Percentiles rank a stretch among this genome's conserved stretches.
Evolutionary conservation across 2,113 vertebrate species (phyloP).

Genomic region (Azemiops feae): DNA sequence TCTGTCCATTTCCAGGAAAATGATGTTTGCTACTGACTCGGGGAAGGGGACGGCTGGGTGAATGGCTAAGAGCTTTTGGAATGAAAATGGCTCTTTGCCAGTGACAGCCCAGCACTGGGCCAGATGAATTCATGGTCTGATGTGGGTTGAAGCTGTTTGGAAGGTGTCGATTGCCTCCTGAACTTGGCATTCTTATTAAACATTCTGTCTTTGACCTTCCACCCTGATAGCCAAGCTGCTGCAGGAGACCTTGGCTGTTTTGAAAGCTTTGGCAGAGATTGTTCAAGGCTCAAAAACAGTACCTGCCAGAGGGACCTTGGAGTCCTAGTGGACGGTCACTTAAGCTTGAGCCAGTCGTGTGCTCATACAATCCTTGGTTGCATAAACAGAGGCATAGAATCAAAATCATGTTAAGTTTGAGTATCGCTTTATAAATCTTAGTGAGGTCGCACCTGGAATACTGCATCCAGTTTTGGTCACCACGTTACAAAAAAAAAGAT

Average conservation of each 20-base stretch:
- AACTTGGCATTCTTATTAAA: neutral
- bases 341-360: no score
- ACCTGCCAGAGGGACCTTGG: no score
- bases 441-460: no score
- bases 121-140: neutral
- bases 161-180: neutral
- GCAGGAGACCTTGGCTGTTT: neutral
- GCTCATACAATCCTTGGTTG: no score
- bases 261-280: neutral
- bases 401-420: no score
- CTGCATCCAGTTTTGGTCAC: no score
- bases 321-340: no score
- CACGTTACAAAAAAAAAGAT: no score
- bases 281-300: neutral
- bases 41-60: neutral
- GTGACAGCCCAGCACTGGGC: neutral
- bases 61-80: rapidly evolving
- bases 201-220: neutral
- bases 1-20: neutral
- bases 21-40: neutral
- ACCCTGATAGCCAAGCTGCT: neutral
- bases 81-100: neutral
- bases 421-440: no score
- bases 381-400: no score
- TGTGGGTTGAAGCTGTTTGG: neutral